These are phyloP conservation scores for Dasypogon diadema DNA, from an alignment of 2,888 invertebrate genomes.

Conservation along the genomic window DNA sequence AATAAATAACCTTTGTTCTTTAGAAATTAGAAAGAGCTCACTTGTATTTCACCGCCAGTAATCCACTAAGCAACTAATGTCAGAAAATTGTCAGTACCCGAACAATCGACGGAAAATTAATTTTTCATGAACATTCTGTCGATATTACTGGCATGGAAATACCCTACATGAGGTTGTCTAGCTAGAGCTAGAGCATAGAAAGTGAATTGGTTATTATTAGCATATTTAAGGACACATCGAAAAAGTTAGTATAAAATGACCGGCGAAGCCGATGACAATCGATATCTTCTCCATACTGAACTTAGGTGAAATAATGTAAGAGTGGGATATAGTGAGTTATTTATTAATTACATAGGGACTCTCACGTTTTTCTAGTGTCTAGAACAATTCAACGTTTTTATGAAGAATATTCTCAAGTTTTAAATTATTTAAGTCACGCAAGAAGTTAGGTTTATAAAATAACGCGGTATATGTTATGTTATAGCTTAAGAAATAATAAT, in stretches of 20 bases:
- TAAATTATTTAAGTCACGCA: not conserved
- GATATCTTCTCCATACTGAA: too few relatives aligned
- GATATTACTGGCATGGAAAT: conserved; percentile 31
- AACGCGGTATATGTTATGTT: too few relatives aligned
- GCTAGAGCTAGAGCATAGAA: not conserved
- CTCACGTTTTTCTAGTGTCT: too few relatives aligned
- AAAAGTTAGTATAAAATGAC: too few relatives aligned
- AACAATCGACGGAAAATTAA: conserved; percentile 19
- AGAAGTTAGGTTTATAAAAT: not conserved
- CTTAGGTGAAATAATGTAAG: too few relatives aligned
- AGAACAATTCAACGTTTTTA: not conserved
- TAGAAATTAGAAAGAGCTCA: not conserved
- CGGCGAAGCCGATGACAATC: too few relatives aligned
- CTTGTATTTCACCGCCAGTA: conserved; percentile 16
- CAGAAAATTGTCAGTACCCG: conserved; percentile 29
- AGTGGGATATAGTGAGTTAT: too few relatives aligned
- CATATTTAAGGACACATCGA: conserved; percentile 21
- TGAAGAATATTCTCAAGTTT: not conserved
- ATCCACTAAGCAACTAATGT: conserved; percentile 12
- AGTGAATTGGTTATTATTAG: conserved; percentile 29
- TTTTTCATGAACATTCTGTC: conserved; percentile 17
- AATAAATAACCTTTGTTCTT: not conserved
- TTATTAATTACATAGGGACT: too few relatives aligned
- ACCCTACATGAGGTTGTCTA: not conserved
- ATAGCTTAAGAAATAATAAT: too few relatives aligned